These are phyloP conservation scores for Notoglanidium macrostoma DNA, from an alignment of 2,797 vertebrate species.

Conservation along the genomic window DNA sequence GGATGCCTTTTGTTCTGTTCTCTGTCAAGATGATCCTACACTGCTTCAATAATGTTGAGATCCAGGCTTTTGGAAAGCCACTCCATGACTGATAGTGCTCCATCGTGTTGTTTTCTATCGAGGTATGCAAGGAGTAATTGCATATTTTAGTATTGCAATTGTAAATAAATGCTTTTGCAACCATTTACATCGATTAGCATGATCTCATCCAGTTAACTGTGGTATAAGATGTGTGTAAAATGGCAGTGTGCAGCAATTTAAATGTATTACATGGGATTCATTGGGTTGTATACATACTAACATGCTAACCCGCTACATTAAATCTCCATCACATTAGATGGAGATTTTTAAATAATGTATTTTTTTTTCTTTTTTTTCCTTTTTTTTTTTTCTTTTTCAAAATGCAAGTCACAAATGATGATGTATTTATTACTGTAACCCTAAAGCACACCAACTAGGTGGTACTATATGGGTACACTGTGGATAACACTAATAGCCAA, in stretches of 20 bases:
- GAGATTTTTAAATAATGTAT: neutral
- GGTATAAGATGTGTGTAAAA: neutral
- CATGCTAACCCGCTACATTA: neutral
- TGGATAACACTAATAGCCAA: neutral
- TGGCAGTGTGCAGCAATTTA: neutral
- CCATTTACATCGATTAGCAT: neutral
- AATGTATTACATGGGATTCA: neutral
- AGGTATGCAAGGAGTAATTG: no score
- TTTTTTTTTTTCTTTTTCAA: neutral
- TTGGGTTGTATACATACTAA: neutral
- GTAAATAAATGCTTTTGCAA: neutral
- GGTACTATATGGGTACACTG: neutral
- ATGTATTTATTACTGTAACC: neutral
- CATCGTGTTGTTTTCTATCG: no score
- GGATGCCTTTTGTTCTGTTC: no score
- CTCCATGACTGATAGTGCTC: no score
- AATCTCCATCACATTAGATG: neutral
- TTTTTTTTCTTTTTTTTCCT: neutral
- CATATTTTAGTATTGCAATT: no score
- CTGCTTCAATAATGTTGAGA: no score
- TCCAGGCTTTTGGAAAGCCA: no score
- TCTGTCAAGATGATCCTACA: no score
- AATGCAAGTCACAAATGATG: neutral
- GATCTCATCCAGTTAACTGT: neutral
- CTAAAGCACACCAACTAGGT: neutral